These are phyloP conservation scores for Conomelus anceps DNA, from an alignment of 2,888 invertebrate genomes.

Conservation along the genomic window DNA sequence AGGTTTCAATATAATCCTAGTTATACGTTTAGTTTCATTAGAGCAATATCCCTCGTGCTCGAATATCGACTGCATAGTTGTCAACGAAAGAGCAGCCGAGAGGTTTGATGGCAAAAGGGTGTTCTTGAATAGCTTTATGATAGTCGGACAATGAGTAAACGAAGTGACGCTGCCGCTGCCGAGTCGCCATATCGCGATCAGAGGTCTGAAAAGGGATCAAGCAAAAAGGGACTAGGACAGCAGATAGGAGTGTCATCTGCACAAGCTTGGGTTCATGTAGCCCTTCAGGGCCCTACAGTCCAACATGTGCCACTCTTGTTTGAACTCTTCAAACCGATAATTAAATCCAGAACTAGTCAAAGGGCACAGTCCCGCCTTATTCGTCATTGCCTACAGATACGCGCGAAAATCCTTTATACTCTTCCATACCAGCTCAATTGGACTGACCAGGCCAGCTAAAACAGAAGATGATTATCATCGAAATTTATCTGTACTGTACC, in stretches of 20 bases:
- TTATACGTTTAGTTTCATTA: neutral
- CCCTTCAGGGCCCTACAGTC: neutral
- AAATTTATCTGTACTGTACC: neutral
- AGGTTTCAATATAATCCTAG: too few species aligned
- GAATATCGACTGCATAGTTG: neutral
- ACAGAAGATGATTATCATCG: neutral
- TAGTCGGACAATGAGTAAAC: neutral
- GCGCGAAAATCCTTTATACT: neutral
- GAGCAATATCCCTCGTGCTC: neutral
- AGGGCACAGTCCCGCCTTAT: neutral
- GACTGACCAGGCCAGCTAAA: neutral
- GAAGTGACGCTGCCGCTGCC: neutral
- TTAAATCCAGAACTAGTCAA: conserved; percentile 8
- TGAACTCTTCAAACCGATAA: conserved; percentile 13
- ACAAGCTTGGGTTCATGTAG: neutral
- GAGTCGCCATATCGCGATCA: neutral
- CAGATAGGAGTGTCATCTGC: conserved; percentile 5
- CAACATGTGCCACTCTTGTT: conserved; percentile 11
- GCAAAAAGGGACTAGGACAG: neutral
- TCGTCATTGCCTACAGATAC: neutral
- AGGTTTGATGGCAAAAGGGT: neutral
- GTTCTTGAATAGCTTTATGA: neutral
- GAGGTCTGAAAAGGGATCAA: neutral
- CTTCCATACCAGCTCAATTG: neutral
- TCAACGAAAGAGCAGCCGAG: neutral